These are phyloP conservation scores for Hirtodrosophila histrioides DNA, from an alignment of 2,888 invertebrate species.

Conservation along the genomic window DNA sequence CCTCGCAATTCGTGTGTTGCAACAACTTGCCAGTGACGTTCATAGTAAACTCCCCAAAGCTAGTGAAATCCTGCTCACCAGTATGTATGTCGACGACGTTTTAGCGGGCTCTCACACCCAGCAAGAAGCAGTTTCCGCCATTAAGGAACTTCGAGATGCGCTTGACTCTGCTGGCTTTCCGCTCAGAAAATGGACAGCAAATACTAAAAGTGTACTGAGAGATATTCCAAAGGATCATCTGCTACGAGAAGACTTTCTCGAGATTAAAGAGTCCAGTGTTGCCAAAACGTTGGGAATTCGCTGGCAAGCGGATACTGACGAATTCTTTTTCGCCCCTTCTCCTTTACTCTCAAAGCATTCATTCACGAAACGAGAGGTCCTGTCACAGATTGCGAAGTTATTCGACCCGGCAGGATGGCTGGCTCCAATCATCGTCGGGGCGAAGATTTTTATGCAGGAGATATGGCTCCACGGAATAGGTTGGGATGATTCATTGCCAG, in stretches of 20 bases:
- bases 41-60: not conserved
- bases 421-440: not conserved
- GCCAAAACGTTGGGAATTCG: constrained; percentile 3
- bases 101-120: not conserved
- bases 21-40: constrained; percentile 5
- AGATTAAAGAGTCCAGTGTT: not conserved
- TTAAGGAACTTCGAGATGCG: not conserved
- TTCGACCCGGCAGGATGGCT: not conserved
- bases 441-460: constrained; percentile 1
- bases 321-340: constrained; percentile 1
- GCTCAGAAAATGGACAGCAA: constrained; percentile 1
- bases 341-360: not conserved
- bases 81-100: constrained; percentile 13
- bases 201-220: not conserved
- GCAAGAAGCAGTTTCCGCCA: not conserved
- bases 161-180: constrained; percentile 3
- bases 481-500: not conserved
- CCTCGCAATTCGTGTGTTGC: constrained; percentile 1
- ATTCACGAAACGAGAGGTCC: not conserved
- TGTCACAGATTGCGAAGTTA: not conserved
- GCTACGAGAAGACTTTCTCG: not conserved
- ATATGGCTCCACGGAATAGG: not conserved
- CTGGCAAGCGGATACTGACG: not conserved
- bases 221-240: not conserved
- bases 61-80: not conserved